Evolutionary conservation across 2,888 invertebrate species (phyloP), one percentile per base, ranked within the genome.

Genomic region (Xylophagus ater): DNA sequence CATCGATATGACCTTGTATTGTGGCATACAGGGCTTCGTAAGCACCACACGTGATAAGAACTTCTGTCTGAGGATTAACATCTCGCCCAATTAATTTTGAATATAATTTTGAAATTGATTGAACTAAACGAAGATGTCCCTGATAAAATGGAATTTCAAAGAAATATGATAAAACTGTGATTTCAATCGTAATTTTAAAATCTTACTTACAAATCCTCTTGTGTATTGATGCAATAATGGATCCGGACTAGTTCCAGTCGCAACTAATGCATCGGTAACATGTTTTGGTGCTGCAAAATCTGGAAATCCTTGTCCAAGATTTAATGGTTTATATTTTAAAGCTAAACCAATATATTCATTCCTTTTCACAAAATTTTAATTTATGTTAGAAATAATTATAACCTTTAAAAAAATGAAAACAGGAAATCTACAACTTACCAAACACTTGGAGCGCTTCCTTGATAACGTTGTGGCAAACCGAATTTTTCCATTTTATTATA

Each of bases 221-320:
- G 94, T 92, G 53, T 97, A 97, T 59, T 97, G 96, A 60, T 94
- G 83, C 23, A 88, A 57, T 7, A 87, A 63, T 14, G 78, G 76
- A 66, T 90, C 83, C 0, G 76, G 71, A 42, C 76, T 74, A 1
- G 61, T 66, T 0, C 81, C 71, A 14, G 80, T 77, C 12, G 78
- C 72, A 0, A 74, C 71, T 40, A 96, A 66, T 3, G 84, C 79
- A 51, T 84, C 73, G 1, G 81, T 79, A 2, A 94, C 82, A 68
- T 83, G 79, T 30, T 76, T 71, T 0, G 94, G 93, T 4, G 88
- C 78, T 48, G 82, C 76, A 66, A 83, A 94, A 65, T 96, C 93
- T 0, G 94, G 92, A 62, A 94, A 94, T 0, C 96, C 96, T 70
- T 92, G 93, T 0, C 96, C 96, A 15, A 97, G 72, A 65, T 96